Conservation (phyloP, 2,113 vertebrate species). For the human region GRCh38 chr15:36489501-36490000, state of each 20-base stretch:
- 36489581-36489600: constrained; percentile 13
- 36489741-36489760: constrained; percentile 19
- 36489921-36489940: constrained; percentile 57
- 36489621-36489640: neutral
- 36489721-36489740: constrained; percentile 31
- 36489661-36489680: neutral
- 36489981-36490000: constrained; percentile 26
- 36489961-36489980: constrained; percentile 61
- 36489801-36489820: constrained; percentile 27
- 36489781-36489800: constrained; percentile 17
- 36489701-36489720: constrained; percentile 46
- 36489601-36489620: neutral
- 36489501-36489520: neutral
- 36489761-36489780: neutral
- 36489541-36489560: constrained; percentile 39
- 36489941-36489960: constrained; percentile 65
- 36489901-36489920: constrained; percentile 66
- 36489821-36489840: constrained; percentile 21
- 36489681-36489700: neutral
- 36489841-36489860: neutral
- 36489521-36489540: constrained; percentile 14
- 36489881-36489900: neutral
- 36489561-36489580: neutral
- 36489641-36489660: constrained; percentile 27
- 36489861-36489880: constrained; percentile 13